phyloP scores from a whole-genome alignment of 2,113 vertebrate genomes.

The Hyla sarda region DNA sequence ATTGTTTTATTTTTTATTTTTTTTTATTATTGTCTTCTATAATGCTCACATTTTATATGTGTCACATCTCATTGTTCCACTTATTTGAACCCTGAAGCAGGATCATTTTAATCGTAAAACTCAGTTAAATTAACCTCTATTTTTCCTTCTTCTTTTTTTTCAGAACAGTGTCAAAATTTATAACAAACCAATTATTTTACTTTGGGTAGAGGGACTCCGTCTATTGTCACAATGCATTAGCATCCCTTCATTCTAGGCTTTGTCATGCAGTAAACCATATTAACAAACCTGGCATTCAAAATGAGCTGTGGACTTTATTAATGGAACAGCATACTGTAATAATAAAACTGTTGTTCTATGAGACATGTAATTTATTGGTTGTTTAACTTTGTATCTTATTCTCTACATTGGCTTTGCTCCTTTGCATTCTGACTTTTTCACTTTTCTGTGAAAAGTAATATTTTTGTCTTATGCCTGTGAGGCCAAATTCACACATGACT shows the following conservation, averaged over 20 bases:
- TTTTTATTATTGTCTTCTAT: conserved; percentile 6
- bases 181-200: conserved; percentile 55
- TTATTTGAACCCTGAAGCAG: conserved; percentile 21
- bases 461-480: background rate
- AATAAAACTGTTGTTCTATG: background rate
- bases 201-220: conserved; percentile 47
- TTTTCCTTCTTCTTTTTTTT: conserved; percentile 18
- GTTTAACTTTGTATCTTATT: background rate
- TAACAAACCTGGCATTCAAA: conserved; percentile 52
- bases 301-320: conserved; percentile 50
- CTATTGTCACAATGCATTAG: conserved; percentile 53
- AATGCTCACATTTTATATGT: conserved; percentile 23
- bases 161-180: conserved; percentile 48
- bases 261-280: conserved; percentile 56
- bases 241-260: conserved; percentile 46
- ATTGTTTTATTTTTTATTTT: conserved; percentile 4
- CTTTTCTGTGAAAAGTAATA: background rate
- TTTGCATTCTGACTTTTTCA: background rate
- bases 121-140: conserved; percentile 38
- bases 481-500: background rate
- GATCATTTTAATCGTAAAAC: conserved; percentile 42
- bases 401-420: background rate
- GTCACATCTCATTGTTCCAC: conserved; percentile 25
- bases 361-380: background rate
- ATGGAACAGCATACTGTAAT: conserved; percentile 24